Evolutionary conservation across 2,797 vertebrate species (phyloP), one percentile per base, ranked within the genome.

Genomic region (Dendrocincla fuliginosa): DNA sequence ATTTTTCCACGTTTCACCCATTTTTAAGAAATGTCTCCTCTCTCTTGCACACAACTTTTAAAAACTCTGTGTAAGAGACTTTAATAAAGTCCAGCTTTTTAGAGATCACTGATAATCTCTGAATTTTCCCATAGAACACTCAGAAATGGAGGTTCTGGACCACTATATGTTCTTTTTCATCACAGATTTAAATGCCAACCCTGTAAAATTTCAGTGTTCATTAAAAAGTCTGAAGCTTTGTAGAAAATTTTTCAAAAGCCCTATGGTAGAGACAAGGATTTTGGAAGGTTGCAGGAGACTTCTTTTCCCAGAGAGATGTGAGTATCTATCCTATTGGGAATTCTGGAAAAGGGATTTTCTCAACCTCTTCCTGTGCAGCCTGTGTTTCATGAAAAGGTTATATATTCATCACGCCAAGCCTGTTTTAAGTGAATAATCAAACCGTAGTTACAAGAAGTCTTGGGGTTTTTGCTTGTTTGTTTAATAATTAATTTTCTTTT

Each of bases 311-410:
- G 42, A 55, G 16, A 52, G 15, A 68, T 68, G n/a, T 25, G 59
- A 83, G 25, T 70, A 46, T 22, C 44, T 46, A 46, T 46, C 20
- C 44, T 46, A 44, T 44, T 18, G 5, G 39, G 50, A 90, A 73
- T 11, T 6, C 33, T 80, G 49, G 32, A 85, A 84, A 84, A 85
- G 52, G 18, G 44, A 87, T 92, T 94, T 95, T 95, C 64, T 83
- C 27, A 50, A 46, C 87, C 35, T 55, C 27, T 73, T 89, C 28
- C 33, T 44, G 3, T 86, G 79, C 57, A 80, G 60, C 11, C 41
- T 50, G 37, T 57, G n/a, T 68, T 90, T 80, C 32, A 60, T 16
- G 67, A 91, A 85, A 71, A 68, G 49, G 30, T 53, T 69, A 57
- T 70, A 53, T 71, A 86, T 68, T 71, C 49, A 89, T 15, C 27